Percentiles rank a stretch among this genome's conserved stretches.
phyloP scores from a whole-genome alignment of 2,888 invertebrate genomes.

The Apoda limacodes region DNA sequence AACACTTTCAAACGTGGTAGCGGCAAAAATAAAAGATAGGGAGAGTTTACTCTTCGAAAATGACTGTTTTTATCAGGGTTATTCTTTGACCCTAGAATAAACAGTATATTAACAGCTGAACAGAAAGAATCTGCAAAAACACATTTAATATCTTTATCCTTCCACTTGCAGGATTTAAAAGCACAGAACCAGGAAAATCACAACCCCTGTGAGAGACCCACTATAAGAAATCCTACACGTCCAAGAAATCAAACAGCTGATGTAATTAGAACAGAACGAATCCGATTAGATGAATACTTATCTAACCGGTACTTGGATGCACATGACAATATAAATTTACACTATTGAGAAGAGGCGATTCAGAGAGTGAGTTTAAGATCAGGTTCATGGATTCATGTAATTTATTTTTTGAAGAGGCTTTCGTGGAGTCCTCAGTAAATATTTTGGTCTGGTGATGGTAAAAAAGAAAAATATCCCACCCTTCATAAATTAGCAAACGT shows the following conservation, averaged over 20 bases:
- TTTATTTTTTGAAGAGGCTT: too few species aligned
- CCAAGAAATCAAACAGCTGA: not conserved
- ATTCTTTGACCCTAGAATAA: slow-evolving; percentile 1
- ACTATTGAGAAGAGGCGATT: slow-evolving; percentile 1
- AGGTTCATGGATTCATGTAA: too few species aligned
- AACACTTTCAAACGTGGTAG: slow-evolving; percentile 1
- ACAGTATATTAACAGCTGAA: not conserved
- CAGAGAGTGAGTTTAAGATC: too few species aligned
- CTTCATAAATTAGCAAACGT: slow-evolving; percentile 3
- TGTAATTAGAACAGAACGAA: slow-evolving; percentile 1
- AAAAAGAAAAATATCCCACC: slow-evolving; percentile 1
- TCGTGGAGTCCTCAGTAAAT: too few species aligned
- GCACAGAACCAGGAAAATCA: slow-evolving; percentile 2
- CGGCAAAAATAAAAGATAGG: not conserved
- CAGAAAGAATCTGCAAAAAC: not conserved
- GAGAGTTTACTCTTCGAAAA: not conserved
- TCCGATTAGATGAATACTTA: slow-evolving; percentile 1
- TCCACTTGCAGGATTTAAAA: not conserved
- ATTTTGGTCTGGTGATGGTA: too few species aligned
- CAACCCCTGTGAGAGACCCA: not conserved
- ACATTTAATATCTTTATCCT: not conserved
- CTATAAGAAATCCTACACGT: not conserved
- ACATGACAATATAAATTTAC: not conserved
- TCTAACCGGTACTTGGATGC: not conserved
- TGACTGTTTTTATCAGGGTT: not conserved